Evolutionary conservation across 2,113 vertebrate species (phyloP), one percentile per base, ranked within the genome.

Genomic region (Sebastes fasciatus): DNA sequence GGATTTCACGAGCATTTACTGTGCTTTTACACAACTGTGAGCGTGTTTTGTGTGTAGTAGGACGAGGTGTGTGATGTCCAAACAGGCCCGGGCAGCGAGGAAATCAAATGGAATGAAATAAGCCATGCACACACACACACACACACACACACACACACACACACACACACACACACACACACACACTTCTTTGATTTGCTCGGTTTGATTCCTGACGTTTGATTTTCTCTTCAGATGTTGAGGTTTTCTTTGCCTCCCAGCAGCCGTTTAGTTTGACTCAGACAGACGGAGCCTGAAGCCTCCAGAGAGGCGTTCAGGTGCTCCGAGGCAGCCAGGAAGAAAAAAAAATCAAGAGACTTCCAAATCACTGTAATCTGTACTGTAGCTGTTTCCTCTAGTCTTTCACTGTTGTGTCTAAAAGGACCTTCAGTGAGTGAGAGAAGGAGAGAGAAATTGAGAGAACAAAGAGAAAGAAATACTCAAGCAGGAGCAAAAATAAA

Each of bases 181-280:
- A 19, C 45, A 21, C 52, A 9, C 5, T 14, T 8, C 62, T 78
- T 63, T 82, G 62, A 73, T 86, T 73, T 19, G 14, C 55, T 63
- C 14, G 3, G 60, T 80, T 70, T 85, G 72, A 67, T 61, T 80
- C 67, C 63, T 43, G 68, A 62, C 34, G 1, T 82, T 69, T 82
- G 74, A 78, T 86, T 82, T 77, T 63, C 61, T 14, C 60, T 40
- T 68, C 69, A 69, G 2, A 58, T 42, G 45, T 55, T 13, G 0
- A 57, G 71, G 2, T 26, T 62, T n/a, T 58, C n/a, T 62, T 69
- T 70, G 2, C 49, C 7, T 65, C 12, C 58, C 34, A 14, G 71
- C 65, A 43, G 57, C 12, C 68, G 34, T 82, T 86, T 69, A 70
- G 74, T 16, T 74, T 67, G 67, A 21, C n/a, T 78, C 74, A 57